A percentile compares a stretch with the other conserved stretches of the same genome.
Conservation (phyloP, 2,888 invertebrate genomes). For the Lasioglossum villosulum region DNA sequence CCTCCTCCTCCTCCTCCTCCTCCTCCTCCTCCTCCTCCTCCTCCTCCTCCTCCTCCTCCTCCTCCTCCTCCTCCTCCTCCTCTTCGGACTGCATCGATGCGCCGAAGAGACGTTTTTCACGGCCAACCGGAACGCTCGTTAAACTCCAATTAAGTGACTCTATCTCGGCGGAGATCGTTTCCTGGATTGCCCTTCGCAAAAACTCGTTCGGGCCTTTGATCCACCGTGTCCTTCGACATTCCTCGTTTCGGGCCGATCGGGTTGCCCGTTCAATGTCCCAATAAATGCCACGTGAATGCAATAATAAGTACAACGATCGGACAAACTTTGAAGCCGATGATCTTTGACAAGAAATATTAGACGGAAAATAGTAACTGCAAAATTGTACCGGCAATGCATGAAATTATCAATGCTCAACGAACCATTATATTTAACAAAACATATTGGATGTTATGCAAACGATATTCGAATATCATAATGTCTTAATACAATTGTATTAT, state of each 20-base stretch:
- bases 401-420: too few relatives aligned
- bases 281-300: too few relatives aligned
- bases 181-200: slow-evolving; percentile 7
- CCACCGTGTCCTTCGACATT: not conserved
- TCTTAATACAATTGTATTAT: too few relatives aligned
- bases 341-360: not conserved
- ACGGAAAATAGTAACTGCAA: too few relatives aligned
- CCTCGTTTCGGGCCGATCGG: not conserved
- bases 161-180: slow-evolving; percentile 25
- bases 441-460: too few relatives aligned
- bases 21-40: not conserved
- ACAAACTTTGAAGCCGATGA: not conserved
- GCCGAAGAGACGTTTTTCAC: slow-evolving; percentile 38
- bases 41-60: not conserved
- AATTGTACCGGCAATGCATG: too few relatives aligned
- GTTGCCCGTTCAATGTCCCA: not conserved
- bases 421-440: too few relatives aligned
- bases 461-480: too few relatives aligned
- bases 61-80: not conserved
- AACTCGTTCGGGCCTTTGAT: not conserved
- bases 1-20: not conserved
- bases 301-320: not conserved
- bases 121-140: slow-evolving; percentile 21
- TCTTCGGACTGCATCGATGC: not conserved
- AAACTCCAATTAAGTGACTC: slow-evolving; percentile 40